Evolutionary conservation across 2,888 invertebrate species (phyloP).

Genomic region (Magallana nippona): DNA sequence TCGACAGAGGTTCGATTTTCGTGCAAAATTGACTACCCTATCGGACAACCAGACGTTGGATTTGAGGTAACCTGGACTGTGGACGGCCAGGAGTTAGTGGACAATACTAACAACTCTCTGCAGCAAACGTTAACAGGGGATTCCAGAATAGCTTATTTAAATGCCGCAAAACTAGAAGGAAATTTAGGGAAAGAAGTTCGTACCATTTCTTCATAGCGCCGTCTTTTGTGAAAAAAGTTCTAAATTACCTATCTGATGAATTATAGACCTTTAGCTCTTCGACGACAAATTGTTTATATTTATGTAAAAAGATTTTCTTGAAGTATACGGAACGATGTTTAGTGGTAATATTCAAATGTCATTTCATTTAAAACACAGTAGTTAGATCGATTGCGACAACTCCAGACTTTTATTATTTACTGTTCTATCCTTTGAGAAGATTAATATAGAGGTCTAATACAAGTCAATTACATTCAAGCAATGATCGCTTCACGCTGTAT

Average conservation of each 20-base stretch:
- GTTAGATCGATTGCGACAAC: too few relatives aligned
- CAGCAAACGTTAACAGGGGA: slow-evolving; percentile 41
- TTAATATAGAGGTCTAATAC: too few relatives aligned
- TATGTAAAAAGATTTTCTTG: too few relatives aligned
- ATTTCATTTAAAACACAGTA: too few relatives aligned
- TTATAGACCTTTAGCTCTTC: neutral
- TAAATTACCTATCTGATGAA: neutral
- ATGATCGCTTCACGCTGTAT: too few relatives aligned
- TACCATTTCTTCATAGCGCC: neutral
- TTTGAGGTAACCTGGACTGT: slow-evolving; percentile 50
- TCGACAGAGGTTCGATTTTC: slow-evolving; percentile 43
- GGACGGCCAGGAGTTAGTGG: slow-evolving; percentile 40
- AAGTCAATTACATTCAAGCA: too few relatives aligned
- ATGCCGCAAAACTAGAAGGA: slow-evolving; percentile 35
- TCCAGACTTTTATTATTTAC: too few relatives aligned
- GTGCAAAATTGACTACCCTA: slow-evolving; percentile 41
- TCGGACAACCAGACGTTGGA: slow-evolving; percentile 40
- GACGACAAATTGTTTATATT: too few relatives aligned
- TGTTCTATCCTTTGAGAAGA: neutral
- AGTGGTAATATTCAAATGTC: too few relatives aligned
- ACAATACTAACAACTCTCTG: slow-evolving; percentile 36
- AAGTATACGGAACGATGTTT: too few relatives aligned
- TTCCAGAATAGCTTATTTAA: slow-evolving; percentile 41
- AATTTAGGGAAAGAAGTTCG: slow-evolving; percentile 54
- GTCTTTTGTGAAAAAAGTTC: neutral